Base-by-base conservation (phyloP, 2,797 vertebrate species). In the Hyperoplus immaculatus region DNA sequence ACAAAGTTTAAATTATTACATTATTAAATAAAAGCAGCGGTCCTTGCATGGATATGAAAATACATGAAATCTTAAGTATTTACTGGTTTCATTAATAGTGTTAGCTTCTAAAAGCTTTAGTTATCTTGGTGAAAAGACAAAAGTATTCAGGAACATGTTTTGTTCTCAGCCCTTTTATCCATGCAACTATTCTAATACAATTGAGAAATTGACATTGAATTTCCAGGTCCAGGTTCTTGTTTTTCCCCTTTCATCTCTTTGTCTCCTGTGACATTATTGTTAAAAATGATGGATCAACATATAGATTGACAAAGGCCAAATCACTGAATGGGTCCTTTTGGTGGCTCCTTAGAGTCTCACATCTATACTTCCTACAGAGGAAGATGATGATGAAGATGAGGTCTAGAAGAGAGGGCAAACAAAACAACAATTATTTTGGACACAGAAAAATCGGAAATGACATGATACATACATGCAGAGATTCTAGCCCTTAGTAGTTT, bases 311-410 rank as follows among this genome's bases (percentile, higher is more conserved):
- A 50, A 41, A 51, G 38, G 13, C 6, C 51, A 46, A 43, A 67
- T 74, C 10, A 39, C 68, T 43, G 64, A 38, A 12, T 13, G 0
- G 4, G n/a, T 76, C 42, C 55, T 73, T 21, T 38, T 0, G 2
- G 46, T 49, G 4, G 12, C 56, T 68, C 62, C 61, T 95, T 82
- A 96, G n/a, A 96, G 42, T 89, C 68, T 94, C 55, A 80, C 87
- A 15, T 96, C 94, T 0, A 88, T 0, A 49, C 90, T 90, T 0
- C 10, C 68, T 9, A 36, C 0, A 78, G 94, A 93, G 39, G 92
- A 89, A 16, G 84, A 78, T 1, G 95, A 95, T 11, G 93, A 93
- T 18, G 77, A 72, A 0, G 95, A 95, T 8, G 90, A 54, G 9
- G 78, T 83, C 95, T 96, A 66, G 67, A 88, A 87, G n/a, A 76